Base-by-base conservation (phyloP, 2,113 vertebrate species). In the Gyps fulvus region DNA sequence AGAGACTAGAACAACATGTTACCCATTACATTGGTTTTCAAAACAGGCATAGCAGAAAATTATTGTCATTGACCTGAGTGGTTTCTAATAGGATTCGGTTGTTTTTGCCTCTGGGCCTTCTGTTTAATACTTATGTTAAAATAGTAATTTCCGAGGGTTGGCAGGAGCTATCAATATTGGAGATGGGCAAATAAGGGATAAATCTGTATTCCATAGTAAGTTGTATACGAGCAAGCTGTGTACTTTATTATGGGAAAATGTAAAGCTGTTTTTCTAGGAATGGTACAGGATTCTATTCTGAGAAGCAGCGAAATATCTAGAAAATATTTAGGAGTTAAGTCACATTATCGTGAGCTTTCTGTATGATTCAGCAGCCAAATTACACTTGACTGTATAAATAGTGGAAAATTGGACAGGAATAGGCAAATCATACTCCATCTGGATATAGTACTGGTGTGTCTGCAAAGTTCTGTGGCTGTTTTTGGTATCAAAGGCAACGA, bases 291-390 rank as follows among this genome's bases (percentile, higher is more conserved):
- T 76, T 85, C 94, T 95, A 91, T 96, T 94, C 91, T 2, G 67
- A 83, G 92, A 62, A 49, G 50, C 72, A 7, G 72, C 17, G 77
- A 97, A 97, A 32, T 29, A 76, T 95, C 96, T 66, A 54, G 94
- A 92, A 94, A 86, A 90, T 23, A 16, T 38, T 88, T 52, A 9
- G 34, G 82, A 83, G 83, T 90, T 76, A 76, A 96, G 95, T 86
- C 4, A 16, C 59, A n/a, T 87, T 70, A 74, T 87, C 95, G 66
- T 42, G 83, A 94, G 83, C 61, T 87, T 70, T 73, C 55, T 12
- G 67, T 78, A 2, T 95, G 95, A 89, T 96, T 96, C 94, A 95
- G 89, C 91, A 65, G 55, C 83, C 95, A 96, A 96, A 96, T 97
- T 95, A 93, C 72, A 89, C 89, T 91, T 87, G 91, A 81, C 25